These are phyloP conservation scores for Salvator merianae DNA, from an alignment of 2,113 vertebrate species.

Conservation along the genomic window DNA sequence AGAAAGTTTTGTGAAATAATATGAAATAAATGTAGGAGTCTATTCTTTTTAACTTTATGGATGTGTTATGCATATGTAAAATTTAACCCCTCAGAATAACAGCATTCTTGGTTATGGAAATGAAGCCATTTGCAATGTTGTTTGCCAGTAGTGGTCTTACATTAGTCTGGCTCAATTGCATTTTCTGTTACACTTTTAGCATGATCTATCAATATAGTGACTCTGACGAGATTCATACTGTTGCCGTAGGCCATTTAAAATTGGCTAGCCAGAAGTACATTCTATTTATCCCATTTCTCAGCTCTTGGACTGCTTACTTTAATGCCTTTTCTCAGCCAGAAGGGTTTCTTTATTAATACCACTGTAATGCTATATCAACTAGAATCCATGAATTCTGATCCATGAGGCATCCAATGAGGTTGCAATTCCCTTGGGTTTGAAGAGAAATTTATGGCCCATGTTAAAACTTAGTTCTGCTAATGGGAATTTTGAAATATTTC, in stretches of 20 bases:
- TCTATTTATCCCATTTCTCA: slow-evolving; percentile 47
- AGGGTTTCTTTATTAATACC: slow-evolving; percentile 45
- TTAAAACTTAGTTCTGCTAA: slow-evolving; percentile 39
- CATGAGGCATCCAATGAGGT: neutral
- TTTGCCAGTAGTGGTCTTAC: slow-evolving; percentile 25
- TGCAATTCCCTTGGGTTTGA: slow-evolving; percentile 40
- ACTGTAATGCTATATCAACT: slow-evolving; percentile 30
- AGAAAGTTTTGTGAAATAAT: neutral
- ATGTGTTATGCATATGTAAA: neutral
- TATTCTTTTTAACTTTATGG: neutral
- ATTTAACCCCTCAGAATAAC: slow-evolving; percentile 8
- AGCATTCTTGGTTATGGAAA: neutral
- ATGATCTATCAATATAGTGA: slow-evolving; percentile 13
- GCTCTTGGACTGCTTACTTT: slow-evolving; percentile 45
- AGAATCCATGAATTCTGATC: slow-evolving; percentile 36
- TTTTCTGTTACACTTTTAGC: slow-evolving; percentile 33
- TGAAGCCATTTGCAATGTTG: slow-evolving; percentile 18
- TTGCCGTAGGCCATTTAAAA: slow-evolving; percentile 55
- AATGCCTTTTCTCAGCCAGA: slow-evolving; percentile 39
- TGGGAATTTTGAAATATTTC: slow-evolving; percentile 46
- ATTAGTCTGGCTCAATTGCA: slow-evolving; percentile 17
- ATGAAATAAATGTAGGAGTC: neutral
- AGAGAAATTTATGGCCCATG: slow-evolving; percentile 25
- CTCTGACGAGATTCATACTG: slow-evolving; percentile 29
- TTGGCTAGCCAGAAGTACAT: slow-evolving; percentile 38